Conservation (phyloP, 2,797 vertebrate genomes). For the Microtus agrestis region DNA sequence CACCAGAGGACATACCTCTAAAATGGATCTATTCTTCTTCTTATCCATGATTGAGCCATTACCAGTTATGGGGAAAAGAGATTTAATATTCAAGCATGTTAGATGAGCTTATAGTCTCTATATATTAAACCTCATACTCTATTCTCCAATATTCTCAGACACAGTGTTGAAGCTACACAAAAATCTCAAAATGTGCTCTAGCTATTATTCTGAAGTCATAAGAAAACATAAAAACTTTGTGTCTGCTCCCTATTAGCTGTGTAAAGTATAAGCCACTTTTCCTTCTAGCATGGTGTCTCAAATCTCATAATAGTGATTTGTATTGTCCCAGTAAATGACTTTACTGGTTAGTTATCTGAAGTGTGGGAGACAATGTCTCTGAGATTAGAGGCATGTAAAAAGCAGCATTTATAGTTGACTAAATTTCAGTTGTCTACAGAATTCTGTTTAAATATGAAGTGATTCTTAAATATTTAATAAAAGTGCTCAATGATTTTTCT, state of each 20-base stretch:
- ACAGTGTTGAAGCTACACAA: background rate
- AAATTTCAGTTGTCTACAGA: background rate
- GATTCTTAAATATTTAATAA: background rate
- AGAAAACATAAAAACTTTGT: background rate
- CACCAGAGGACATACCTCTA: background rate
- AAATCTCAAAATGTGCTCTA: background rate
- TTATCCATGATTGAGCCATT: background rate
- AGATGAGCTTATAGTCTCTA: background rate
- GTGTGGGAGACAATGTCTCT: background rate
- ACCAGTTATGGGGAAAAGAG: background rate
- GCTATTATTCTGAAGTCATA: background rate
- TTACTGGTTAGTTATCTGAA: background rate
- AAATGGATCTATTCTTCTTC: background rate
- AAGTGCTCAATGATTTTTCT: constrained; percentile 33
- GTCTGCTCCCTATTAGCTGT: background rate
- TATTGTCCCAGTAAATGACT: background rate
- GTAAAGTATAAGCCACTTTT: background rate
- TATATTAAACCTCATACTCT: background rate
- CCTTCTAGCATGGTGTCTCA: background rate
- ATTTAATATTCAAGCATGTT: constrained; percentile 4
- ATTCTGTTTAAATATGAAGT: background rate
- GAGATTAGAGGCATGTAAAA: background rate
- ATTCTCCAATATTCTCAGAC: background rate
- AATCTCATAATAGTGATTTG: background rate
- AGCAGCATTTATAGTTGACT: background rate